Evolutionary conservation across 92 coral and sea anemone species (phyloP), one percentile per base, ranked within the genome.

Genomic region (Porites lobata): DNA sequence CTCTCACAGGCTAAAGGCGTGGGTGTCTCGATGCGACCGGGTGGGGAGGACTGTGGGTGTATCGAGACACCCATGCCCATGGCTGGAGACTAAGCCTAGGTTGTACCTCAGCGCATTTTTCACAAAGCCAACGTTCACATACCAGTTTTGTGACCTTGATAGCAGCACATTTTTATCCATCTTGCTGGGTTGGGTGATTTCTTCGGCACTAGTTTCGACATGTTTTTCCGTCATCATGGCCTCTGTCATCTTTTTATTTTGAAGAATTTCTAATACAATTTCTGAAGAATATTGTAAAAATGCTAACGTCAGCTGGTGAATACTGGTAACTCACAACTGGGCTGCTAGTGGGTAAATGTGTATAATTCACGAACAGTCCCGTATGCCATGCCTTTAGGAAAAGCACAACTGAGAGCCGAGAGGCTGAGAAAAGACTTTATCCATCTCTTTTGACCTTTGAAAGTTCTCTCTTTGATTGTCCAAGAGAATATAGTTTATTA

Each of bases 211-310:
- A 38, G 12, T 32, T 58, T 56, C 64, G 5, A 54, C 2, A 17
- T 18, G 75, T 9, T 26, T 54, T 53, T 53, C 53, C 2, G 9
- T 21, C 43, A 58, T n/a, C 56, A 58, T 19, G 13, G 77, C 58
- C 10, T 70, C 68, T 56, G 11, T 82, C 10, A 59, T 7, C 79
- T 69, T 58, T 12, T 71, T 50, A 47, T 17, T 70, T n/a, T 59
- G 69, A 29, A 82, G 78, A 21, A 82, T n/a, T 47, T 82, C 86
- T 82, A 58, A n/a, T 57, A 82, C 12, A 82, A 71, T 61, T 54
- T 56, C 78, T 70, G 57, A 2, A 38, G 59, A 11, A 71, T 0
- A 13, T 18, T 13, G 52, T n/a, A 19, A 22, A 62, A 12, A 17
- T 53, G 18, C 65, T 29, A 29, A 17, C 61, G 29, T 9, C 9